Evolutionary conservation across 2,888 invertebrate genomes (phyloP), one percentile per base, ranked within the genome.

Genomic region (Agonopterix heracliana): DNA sequence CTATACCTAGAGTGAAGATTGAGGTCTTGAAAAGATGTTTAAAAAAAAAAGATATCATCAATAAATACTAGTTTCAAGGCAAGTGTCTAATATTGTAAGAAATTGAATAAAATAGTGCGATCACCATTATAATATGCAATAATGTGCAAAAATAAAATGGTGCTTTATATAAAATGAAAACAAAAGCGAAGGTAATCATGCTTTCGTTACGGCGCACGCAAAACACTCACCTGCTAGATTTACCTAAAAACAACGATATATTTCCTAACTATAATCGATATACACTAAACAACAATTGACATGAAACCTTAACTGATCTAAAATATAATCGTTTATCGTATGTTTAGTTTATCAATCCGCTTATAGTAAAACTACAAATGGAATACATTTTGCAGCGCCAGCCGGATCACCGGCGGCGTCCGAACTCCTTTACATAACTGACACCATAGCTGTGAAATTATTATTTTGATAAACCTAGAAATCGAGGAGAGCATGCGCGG

Each of bases 201-300:
- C 46, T 47, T 43, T 44, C 40, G 34, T 52, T 42, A 49, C 44
- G 44, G 45, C 40, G 41, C 26, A 26, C 26, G 26, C 26, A 26
- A 26, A 26, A 50, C 50, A 60, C 68, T 71, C 57, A 72, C 71
- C 70, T 65, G 61, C 57, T 62, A 54, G 62, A 74, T 73, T 67
- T 64, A 63, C 59, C 60, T 70, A 71, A 68, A 66, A 74, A 74
- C 66, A 69, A 71, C 56, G 47, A 66, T 55, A 54, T 55, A 61
- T 54, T 58, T 59, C 60, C 63, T 74, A 68, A 59, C 26, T 49
- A 49, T 58, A 74, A 67, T 68, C 60, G 66, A 69, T 73, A 73
- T 60, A 66, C 74, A 80, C 77, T 75, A 64, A 56, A 76, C 69
- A 78, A 80, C 74, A 84, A 85, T 85, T 85, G 83, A 86, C 81